Conservation (phyloP, 2,888 invertebrate genomes). For the Acleris cristana region DNA sequence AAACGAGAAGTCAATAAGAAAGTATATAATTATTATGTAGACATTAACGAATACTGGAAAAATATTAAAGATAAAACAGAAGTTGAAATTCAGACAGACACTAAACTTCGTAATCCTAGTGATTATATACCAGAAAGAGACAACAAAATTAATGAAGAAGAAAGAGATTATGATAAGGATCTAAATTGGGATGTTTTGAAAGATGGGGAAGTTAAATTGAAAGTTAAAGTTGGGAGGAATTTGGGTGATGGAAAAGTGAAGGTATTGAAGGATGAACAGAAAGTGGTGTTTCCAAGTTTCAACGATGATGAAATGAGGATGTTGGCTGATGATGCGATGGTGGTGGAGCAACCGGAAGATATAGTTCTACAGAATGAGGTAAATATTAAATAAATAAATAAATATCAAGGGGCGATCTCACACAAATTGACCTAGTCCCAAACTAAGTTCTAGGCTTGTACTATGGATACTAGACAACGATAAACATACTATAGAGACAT, state of each 20-base stretch:
- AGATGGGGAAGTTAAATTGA: conserved; percentile 26
- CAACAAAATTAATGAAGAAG: neutral
- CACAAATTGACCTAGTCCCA: too few species aligned
- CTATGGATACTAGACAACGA: too few species aligned
- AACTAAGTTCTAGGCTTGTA: too few species aligned
- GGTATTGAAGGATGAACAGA: conserved; percentile 39
- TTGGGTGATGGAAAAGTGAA: conserved; percentile 22
- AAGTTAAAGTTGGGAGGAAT: conserved; percentile 36
- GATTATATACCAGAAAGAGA: conserved; percentile 11
- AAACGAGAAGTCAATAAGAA: conserved; percentile 47
- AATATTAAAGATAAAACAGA: conserved; percentile 44
- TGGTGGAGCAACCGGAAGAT: conserved; percentile 57
- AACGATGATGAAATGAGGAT: conserved; percentile 65
- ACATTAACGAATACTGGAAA: conserved; percentile 52
- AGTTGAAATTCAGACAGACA: conserved; percentile 50
- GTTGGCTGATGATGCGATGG: conserved; percentile 63
- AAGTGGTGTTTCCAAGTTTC: conserved; percentile 49
- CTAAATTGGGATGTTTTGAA: conserved; percentile 48
- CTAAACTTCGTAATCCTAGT: neutral
- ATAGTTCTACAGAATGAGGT: conserved; percentile 75
- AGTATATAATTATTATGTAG: conserved; percentile 44
- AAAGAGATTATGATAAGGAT: conserved; percentile 26
- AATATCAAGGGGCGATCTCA: too few species aligned
- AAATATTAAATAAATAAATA: conserved; percentile 35
- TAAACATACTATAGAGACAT: too few species aligned